Conservation (phyloP, 2,888 invertebrate genomes). For the Allygus modestus region DNA sequence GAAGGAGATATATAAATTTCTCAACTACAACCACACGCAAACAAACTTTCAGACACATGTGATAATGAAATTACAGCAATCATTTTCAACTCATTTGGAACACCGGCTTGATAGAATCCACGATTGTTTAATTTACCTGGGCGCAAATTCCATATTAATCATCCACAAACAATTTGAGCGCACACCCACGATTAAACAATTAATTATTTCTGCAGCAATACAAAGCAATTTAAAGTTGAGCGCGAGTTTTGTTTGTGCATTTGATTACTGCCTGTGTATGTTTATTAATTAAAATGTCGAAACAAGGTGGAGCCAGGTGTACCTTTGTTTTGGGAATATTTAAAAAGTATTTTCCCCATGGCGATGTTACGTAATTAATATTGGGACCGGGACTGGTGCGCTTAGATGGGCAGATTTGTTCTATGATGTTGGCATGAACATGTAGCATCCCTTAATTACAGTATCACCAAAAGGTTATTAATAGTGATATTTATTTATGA, state of each 20-base stretch:
- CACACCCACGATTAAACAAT: constrained; percentile 51
- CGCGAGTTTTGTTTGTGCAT: constrained; percentile 45
- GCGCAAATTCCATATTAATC: constrained; percentile 47
- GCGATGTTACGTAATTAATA: constrained; percentile 10
- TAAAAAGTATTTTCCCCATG: constrained; percentile 11
- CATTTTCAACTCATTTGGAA: neutral
- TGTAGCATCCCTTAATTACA: too few species aligned
- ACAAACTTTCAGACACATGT: neutral
- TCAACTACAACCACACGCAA: too few species aligned
- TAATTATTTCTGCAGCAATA: constrained; percentile 49
- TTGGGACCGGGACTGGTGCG: neutral
- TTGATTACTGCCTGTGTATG: constrained; percentile 31
- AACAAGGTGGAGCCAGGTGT: constrained; percentile 8
- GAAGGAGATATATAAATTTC: too few species aligned
- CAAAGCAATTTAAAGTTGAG: constrained; percentile 55
- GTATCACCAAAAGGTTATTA: too few species aligned
- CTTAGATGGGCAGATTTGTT: neutral
- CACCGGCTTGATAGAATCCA: constrained; percentile 24
- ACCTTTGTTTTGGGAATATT: constrained; percentile 42
- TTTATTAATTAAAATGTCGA: constrained; percentile 54
- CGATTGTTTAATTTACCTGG: constrained; percentile 31
- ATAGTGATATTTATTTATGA: too few species aligned
- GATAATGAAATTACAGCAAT: neutral
- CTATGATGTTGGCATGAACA: too few species aligned
- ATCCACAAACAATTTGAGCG: constrained; percentile 50